A percentile compares a stretch with the other conserved stretches of the same genome.
These are phyloP conservation scores for Pholis gunnellus DNA, from an alignment of 2,113 vertebrate genomes.

Conservation along the genomic window DNA sequence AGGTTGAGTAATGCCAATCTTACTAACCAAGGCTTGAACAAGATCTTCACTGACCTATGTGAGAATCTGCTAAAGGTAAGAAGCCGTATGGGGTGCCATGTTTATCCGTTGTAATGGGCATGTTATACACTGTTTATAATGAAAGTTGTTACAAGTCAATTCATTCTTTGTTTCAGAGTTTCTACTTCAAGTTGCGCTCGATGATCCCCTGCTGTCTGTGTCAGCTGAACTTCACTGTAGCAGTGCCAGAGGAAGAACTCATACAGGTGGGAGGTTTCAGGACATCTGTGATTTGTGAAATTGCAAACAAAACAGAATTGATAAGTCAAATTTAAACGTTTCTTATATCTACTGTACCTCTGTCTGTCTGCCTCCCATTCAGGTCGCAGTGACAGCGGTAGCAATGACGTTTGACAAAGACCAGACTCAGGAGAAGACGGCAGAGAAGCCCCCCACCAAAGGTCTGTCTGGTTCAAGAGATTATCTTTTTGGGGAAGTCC, in stretches of 20 bases:
- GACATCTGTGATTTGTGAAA: neutral
- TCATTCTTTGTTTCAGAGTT: conserved; percentile 85
- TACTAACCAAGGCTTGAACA: conserved; percentile 96
- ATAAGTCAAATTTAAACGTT: neutral
- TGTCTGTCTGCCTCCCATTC: conserved; percentile 39
- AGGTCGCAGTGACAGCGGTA: conserved; percentile 98
- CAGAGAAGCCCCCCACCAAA: conserved; percentile 89
- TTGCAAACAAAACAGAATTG: neutral
- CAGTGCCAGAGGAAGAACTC: conserved; percentile 96
- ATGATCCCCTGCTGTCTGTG: conserved; percentile 98
- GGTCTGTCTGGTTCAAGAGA: conserved; percentile 78
- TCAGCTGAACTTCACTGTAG: conserved; percentile 96
- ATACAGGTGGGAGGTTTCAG: conserved; percentile 87
- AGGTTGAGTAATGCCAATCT: conserved; percentile 91
- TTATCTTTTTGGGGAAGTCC: neutral
- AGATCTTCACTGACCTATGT: conserved; percentile 97
- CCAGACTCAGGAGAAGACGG: conserved; percentile 86
- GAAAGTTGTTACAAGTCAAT: neutral
- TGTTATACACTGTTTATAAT: neutral
- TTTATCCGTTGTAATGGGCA: neutral
- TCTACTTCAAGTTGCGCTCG: conserved; percentile 97
- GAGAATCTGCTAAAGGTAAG: conserved; percentile 97
- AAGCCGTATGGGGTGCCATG: neutral
- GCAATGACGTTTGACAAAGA: conserved; percentile 97
- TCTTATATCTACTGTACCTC: too few species aligned